Conservation (phyloP, 2,797 vertebrate species). For the Echiichthys vipera region DNA sequence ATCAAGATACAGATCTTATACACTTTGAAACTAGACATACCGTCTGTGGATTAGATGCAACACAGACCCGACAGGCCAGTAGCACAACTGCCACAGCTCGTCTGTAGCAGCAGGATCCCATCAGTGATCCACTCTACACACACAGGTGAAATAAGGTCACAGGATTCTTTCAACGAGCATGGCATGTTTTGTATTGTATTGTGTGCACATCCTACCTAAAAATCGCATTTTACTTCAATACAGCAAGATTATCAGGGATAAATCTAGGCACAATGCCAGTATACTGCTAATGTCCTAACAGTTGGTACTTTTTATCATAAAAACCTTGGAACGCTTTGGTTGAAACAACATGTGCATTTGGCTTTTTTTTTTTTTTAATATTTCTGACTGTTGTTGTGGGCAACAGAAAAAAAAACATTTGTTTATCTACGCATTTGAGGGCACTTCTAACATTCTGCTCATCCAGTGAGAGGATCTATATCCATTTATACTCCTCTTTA, state of each 20-base stretch:
- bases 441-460: constrained; percentile 80
- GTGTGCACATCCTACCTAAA: constrained; percentile 49
- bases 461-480: constrained; percentile 75
- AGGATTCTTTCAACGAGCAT: constrained; percentile 43
- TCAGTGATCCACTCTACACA: constrained; percentile 48
- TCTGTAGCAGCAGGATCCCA: constrained; percentile 22
- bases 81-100: constrained; percentile 20
- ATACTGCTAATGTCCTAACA: constrained; percentile 43
- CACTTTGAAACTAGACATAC: constrained; percentile 27
- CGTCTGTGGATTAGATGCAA: constrained; percentile 29
- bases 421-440: constrained; percentile 70
- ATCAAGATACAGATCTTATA: constrained; percentile 38
- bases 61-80: constrained; percentile 6
- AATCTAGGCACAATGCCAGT: constrained; percentile 47
- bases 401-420: constrained; percentile 69
- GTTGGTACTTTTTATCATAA: constrained; percentile 65
- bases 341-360: constrained; percentile 83
- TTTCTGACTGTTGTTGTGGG: constrained; percentile 56
- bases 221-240: constrained; percentile 58
- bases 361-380: constrained; percentile 68
- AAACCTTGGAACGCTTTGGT: constrained; percentile 83
- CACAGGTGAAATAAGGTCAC: constrained; percentile 54
- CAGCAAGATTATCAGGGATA: constrained; percentile 41
- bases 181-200: constrained; percentile 36
- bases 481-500: constrained; percentile 56